These are phyloP conservation scores for Clamator glandarius DNA, from an alignment of 2,797 vertebrate genomes.

Conservation along the genomic window DNA sequence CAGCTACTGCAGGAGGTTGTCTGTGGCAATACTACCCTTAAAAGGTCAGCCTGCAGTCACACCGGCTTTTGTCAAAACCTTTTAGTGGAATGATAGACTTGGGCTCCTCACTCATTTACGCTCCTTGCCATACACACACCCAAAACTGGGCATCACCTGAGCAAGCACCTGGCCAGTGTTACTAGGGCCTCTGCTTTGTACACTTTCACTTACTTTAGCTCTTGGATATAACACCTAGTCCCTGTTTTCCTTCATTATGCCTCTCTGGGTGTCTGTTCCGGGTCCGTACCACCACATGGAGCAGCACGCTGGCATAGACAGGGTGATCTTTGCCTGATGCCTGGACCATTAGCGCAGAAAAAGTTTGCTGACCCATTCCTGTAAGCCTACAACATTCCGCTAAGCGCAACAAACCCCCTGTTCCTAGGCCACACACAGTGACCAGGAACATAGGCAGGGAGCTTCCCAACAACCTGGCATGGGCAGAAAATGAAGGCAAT, in stretches of 20 bases:
- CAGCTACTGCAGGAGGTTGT: not conserved
- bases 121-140: not conserved
- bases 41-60: not conserved
- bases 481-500: not conserved
- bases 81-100: not conserved
- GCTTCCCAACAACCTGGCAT: rapidly evolving
- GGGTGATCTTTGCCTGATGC: rapidly evolving
- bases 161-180: not conserved
- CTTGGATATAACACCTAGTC: not conserved
- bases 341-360: not conserved
- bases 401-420: rapidly evolving
- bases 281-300: rapidly evolving
- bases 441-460: not conserved
- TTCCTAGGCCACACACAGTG: rapidly evolving
- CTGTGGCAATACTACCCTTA: not conserved
- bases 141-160: rapidly evolving
- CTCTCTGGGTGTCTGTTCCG: not conserved
- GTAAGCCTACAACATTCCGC: not conserved
- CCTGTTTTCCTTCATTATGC: not conserved
- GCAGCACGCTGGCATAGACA: rapidly evolving
- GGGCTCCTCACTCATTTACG: not conserved
- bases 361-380: not conserved
- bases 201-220: not conserved
- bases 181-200: not conserved
- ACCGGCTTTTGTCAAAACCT: not conserved